Evolutionary conservation across 2,113 vertebrate genomes (phyloP).

Genomic region (Puntigrus tetrazona): DNA sequence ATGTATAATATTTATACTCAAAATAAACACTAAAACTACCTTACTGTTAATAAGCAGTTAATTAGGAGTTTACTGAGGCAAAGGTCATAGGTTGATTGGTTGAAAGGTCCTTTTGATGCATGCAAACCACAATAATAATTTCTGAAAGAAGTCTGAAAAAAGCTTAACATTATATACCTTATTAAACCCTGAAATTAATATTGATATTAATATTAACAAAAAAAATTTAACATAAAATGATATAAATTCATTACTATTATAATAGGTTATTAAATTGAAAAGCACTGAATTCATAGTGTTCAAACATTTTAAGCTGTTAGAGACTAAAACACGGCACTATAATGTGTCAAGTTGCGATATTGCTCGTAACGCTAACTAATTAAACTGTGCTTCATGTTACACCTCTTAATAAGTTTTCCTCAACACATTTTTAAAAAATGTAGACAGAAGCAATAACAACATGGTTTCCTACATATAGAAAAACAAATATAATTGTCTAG

Average conservation of each 20-base stretch:
- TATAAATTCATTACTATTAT: background rate
- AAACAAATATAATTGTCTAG: constrained; percentile 6
- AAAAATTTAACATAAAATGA: background rate
- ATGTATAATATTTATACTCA: background rate
- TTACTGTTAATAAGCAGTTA: no score
- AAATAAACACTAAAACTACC: background rate
- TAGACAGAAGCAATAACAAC: background rate
- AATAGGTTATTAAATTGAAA: background rate
- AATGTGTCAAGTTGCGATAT: background rate
- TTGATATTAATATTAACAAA: background rate
- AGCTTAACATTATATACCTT: background rate
- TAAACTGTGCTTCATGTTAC: background rate
- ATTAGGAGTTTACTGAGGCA: no score
- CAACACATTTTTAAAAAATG: background rate
- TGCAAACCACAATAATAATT: background rate
- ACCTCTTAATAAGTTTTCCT: background rate
- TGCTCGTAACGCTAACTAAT: background rate
- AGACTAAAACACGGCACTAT: background rate
- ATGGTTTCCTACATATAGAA: background rate
- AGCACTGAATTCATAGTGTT: background rate
- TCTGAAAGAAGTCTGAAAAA: background rate
- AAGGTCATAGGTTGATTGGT: no score
- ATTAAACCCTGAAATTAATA: background rate
- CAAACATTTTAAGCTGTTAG: background rate
- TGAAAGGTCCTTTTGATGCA: no score